phyloP scores from a whole-genome alignment of 2,797 vertebrate species.

The Hemitrygon akajei region DNA sequence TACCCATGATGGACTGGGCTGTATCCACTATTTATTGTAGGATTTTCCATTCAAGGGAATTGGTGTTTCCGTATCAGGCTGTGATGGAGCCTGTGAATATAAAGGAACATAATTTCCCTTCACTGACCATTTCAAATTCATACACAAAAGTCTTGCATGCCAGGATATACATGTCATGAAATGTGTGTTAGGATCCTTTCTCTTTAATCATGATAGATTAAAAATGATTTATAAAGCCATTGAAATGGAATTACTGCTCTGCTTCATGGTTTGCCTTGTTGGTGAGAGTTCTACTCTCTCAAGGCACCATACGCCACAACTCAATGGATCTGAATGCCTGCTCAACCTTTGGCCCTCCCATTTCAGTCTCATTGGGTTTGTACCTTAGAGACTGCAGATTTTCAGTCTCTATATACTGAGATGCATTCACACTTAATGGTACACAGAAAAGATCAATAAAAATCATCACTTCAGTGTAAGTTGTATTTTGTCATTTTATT shows the following conservation, averaged over 20 bases:
- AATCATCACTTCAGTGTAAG: slow-evolving; percentile 9
- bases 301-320: neutral
- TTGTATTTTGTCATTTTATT: slow-evolving; percentile 11
- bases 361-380: neutral
- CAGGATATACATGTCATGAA: neutral
- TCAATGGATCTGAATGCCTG: neutral
- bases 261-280: neutral
- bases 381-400: neutral
- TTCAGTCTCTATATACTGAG: neutral
- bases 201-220: neutral
- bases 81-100: too few relatives aligned
- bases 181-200: neutral
- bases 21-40: too few relatives aligned
- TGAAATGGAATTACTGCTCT: neutral
- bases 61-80: too few relatives aligned
- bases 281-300: neutral
- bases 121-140: neutral
- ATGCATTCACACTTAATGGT: neutral
- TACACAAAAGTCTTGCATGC: neutral
- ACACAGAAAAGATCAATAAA: slow-evolving; percentile 18
- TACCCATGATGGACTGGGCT: too few relatives aligned
- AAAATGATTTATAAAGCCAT: neutral
- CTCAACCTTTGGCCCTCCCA: neutral
- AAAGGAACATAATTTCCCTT: neutral
- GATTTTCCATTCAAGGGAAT: too few relatives aligned